These are phyloP conservation scores for Crotalus helleri DNA, from an alignment of 2,113 vertebrate genomes.

Conservation along the genomic window DNA sequence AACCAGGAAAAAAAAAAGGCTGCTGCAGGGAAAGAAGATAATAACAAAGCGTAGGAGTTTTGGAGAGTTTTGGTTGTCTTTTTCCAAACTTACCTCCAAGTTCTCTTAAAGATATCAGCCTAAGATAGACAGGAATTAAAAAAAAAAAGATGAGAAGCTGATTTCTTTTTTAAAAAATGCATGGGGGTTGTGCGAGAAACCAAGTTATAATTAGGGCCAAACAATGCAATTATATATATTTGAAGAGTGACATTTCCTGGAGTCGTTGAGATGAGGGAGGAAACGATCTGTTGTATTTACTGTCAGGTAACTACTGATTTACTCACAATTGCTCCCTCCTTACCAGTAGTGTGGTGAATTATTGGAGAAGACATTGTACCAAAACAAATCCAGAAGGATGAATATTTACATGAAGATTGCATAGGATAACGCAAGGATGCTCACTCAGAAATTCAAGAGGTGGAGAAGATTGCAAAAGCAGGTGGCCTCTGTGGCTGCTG, in stretches of 20 bases:
- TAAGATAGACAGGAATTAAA: not conserved
- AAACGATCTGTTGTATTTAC: not conserved
- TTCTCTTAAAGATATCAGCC: not conserved
- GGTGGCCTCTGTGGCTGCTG: not conserved
- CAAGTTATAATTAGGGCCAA: not conserved
- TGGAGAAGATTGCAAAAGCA: not conserved
- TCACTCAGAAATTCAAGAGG: not conserved
- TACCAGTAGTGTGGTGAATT: not conserved
- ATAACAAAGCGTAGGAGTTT: not conserved
- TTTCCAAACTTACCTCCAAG: not conserved
- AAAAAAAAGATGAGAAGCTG: not conserved
- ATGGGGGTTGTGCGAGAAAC: not conserved
- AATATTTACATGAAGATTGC: not conserved
- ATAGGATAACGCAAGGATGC: not conserved
- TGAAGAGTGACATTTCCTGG: not conserved
- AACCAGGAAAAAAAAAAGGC: slow-evolving; percentile 39
- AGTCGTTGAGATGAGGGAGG: not conserved
- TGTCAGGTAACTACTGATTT: not conserved
- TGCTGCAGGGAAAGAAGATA: not conserved
- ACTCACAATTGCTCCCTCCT: not conserved
- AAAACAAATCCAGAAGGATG: not conserved
- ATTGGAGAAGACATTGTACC: not conserved
- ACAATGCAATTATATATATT: not conserved
- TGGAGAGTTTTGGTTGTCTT: not conserved
- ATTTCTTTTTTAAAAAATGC: not conserved